Base-by-base conservation (phyloP, 1,140 invertebrate genomes). In the Bombus sibiricus region DNA sequence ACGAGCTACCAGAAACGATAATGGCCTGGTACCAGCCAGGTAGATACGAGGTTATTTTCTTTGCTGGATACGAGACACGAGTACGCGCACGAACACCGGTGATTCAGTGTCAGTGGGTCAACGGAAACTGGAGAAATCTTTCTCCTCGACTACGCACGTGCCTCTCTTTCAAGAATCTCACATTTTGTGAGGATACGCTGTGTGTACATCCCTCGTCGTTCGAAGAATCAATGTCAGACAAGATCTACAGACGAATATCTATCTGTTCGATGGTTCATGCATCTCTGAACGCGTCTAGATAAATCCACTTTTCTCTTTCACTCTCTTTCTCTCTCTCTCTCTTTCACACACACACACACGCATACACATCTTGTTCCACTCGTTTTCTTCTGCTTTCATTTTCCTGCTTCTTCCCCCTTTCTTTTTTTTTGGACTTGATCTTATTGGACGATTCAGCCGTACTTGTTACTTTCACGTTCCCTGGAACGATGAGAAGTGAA, bases 91-190 rank as follows among this genome's bases (percentile, higher is more conserved):
- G 37, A 62, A 78, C 68, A 83, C 76, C 43, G 62, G 88, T 91
- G 90, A 94, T 94, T 94, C 93, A 94, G 93, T 94, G 93, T 95
- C 92, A 95, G 94, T 95, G 90, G 94, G 94, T 95, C 94, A 95
- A 86, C 90, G 90, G 91, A 92, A 92, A 91, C 89, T 77, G 85
- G 93, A 94, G 94, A 94, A 94, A 94, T 94, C 93, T 93, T 93
- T 92, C 85, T 83, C 76, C 80, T 66, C 78, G 80, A 83, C 68
- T 80, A 85, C 86, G 86, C 84, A 90, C 87, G 85, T 89, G 89
- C 76, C 85, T 88, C 73, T 86, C 83, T 74, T 72, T 83, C 82
- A 32, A 47, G 62, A 37, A 89, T 84, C 68, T 81, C 53, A 43
- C 37, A 68, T 57, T 71, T 76, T 28, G 62, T 10, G 28, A 39